A percentile compares a stretch with the other conserved stretches of the same genome.
Evolutionary conservation across 2,888 invertebrate species (phyloP).

Genomic region (Isotomurus palustris): DNA sequence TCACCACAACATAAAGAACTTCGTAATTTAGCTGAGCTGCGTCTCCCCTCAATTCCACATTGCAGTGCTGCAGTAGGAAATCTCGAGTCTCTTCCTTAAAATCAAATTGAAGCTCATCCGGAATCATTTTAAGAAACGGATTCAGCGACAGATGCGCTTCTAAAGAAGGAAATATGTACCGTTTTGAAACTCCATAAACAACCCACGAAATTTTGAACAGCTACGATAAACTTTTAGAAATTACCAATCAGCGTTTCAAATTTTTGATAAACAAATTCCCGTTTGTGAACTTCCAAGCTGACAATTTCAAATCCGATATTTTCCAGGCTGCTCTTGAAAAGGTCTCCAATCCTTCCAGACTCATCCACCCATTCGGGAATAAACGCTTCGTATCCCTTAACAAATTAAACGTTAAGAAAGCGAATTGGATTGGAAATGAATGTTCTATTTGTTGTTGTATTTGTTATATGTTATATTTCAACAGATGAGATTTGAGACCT

Average conservation of each 20-base stretch:
- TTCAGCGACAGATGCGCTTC: slow-evolving; percentile 29
- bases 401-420: not conserved
- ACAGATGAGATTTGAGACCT: slow-evolving; percentile 12
- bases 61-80: slow-evolving; percentile 3
- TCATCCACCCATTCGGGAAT: slow-evolving; percentile 29
- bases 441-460: no score
- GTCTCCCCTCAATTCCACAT: not conserved
- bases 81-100: slow-evolving; percentile 16
- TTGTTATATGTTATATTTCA: no score
- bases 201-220: no score
- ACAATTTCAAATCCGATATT: slow-evolving; percentile 23
- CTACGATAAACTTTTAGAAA: no score
- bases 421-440: not conserved
- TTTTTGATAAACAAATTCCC: slow-evolving; percentile 12
- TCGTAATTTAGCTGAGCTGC: not conserved
- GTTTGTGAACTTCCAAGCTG: slow-evolving; percentile 13
- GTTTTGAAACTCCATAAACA: no score
- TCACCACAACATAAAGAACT: slow-evolving; percentile 3
- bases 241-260: slow-evolving; percentile 23
- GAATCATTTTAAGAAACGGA: slow-evolving; percentile 28
- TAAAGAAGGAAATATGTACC: no score
- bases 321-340: slow-evolving; percentile 12
- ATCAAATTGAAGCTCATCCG: slow-evolving; percentile 17
- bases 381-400: slow-evolving; percentile 27
- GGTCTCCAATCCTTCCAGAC: slow-evolving; percentile 13